Evolutionary conservation across 2,113 vertebrate genomes (phyloP).

Genomic region (Corythaeola cristata): DNA sequence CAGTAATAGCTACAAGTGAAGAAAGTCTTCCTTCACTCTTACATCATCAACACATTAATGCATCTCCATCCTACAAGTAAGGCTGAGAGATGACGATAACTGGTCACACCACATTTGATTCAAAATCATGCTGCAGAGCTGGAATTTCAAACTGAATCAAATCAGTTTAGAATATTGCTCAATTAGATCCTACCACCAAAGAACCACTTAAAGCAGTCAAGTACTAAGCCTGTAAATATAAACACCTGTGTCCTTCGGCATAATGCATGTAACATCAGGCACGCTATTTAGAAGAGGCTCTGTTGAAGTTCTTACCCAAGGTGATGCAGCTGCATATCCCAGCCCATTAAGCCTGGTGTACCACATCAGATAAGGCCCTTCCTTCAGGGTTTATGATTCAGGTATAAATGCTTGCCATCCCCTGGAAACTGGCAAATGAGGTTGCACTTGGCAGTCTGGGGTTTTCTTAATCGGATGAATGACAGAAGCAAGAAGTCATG

Average conservation of each 20-base stretch:
- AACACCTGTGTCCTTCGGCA: conserved; percentile 8
- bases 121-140: not conserved
- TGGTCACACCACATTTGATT: not conserved
- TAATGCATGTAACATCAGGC: not conserved
- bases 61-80: not conserved
- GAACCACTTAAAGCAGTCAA: not conserved
- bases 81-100: not conserved
- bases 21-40: not conserved
- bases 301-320: conserved; percentile 47
- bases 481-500: conserved; percentile 15
- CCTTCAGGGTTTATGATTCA: conserved; percentile 52
- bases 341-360: conserved; percentile 39
- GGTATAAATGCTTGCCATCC: not conserved
- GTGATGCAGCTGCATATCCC: conserved; percentile 53
- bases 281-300: not conserved
- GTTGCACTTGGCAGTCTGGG: conserved; percentile 29
- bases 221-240: not conserved
- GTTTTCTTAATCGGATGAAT: conserved; percentile 41
- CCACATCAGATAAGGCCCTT: conserved; percentile 60
- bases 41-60: not conserved
- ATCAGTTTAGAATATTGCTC: not conserved
- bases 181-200: not conserved
- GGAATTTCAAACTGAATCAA: not conserved
- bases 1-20: not conserved
- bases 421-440: conserved; percentile 40